A percentile compares a stretch with the other conserved stretches of the same genome.
Evolutionary conservation across 2,888 invertebrate genomes (phyloP).

Genomic region (Yponomeuta plumbellus): DNA sequence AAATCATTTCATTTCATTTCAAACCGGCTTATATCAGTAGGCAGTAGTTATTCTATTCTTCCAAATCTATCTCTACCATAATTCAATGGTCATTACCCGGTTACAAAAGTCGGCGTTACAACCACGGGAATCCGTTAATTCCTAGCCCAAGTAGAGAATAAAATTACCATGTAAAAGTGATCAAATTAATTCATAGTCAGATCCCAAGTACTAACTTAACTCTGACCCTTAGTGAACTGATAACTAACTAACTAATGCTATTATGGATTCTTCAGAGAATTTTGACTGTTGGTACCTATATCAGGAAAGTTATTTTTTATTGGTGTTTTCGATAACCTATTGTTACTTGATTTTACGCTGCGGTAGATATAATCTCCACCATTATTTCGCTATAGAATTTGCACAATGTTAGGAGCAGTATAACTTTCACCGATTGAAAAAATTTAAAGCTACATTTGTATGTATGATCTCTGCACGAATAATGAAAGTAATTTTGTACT

Average conservation of each 20-base stretch:
- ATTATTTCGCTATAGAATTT: slow-evolving; percentile 1
- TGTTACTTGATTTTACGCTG: neutral
- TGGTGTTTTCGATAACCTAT: too few species aligned
- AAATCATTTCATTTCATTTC: too few species aligned
- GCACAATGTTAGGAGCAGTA: slow-evolving; percentile 1
- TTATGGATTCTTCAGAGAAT: too few species aligned
- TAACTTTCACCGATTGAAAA: slow-evolving; percentile 25
- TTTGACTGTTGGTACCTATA: too few species aligned
- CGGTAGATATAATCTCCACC: neutral
- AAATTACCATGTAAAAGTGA: neutral
- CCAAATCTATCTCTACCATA: too few species aligned
- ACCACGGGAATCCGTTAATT: neutral
- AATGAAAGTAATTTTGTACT: slow-evolving; percentile 16
- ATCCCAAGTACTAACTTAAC: neutral
- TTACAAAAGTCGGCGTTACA: neutral
- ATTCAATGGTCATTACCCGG: neutral
- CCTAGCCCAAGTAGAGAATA: neutral
- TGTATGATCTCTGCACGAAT: neutral
- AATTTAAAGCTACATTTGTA: slow-evolving; percentile 6
- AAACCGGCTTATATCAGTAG: too few species aligned
- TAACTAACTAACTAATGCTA: too few species aligned
- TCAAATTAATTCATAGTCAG: neutral
- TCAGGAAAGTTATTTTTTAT: too few species aligned
- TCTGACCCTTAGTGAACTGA: neutral
- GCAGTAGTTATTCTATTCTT: too few species aligned